These are phyloP conservation scores for Drosophila prolongata DNA, from an alignment of 2,888 invertebrate species.

Conservation along the genomic window DNA sequence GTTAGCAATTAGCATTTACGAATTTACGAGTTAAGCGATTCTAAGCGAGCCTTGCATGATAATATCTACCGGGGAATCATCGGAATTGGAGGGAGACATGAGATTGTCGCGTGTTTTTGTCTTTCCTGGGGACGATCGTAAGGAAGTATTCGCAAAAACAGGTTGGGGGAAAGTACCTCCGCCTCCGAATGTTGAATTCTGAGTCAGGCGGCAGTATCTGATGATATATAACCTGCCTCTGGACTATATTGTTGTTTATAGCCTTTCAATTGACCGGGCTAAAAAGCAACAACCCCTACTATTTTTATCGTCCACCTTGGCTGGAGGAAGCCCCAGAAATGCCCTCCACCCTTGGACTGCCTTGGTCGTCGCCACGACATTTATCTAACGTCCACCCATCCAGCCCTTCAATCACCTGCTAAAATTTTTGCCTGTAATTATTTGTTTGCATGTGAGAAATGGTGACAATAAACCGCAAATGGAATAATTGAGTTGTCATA, in stretches of 20 bases:
- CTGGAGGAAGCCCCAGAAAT: conserved; percentile 36
- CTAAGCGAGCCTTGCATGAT: conserved; percentile 64
- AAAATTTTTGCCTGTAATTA: conserved; percentile 54
- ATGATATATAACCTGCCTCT: conserved; percentile 29
- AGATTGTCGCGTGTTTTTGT: conserved; percentile 61
- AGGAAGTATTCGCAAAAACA: conserved; percentile 55
- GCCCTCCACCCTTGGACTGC: conserved; percentile 22
- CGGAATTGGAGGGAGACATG: conserved; percentile 48
- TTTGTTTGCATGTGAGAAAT: conserved; percentile 67
- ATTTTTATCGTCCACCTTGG: conserved; percentile 15
- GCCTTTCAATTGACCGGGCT: conserved; percentile 43
- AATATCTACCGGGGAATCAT: conserved; percentile 45
- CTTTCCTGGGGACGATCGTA: conserved; percentile 36
- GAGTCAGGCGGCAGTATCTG: conserved; percentile 25
- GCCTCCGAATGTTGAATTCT: conserved; percentile 3
- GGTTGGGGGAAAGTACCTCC: conserved; percentile 26
- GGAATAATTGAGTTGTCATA: conserved; percentile 60
- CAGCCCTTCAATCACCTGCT: conserved; percentile 43
- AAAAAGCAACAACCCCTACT: conserved; percentile 22
- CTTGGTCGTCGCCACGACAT: conserved; percentile 9
- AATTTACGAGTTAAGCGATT: conserved; percentile 39
- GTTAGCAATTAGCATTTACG: conserved; percentile 48
- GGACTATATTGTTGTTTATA: conserved; percentile 24
- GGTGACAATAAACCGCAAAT: conserved; percentile 37
- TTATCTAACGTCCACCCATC: conserved; percentile 27